Conservation (phyloP, 1,140 invertebrate genomes). For the Helicoverpa zea region DNA sequence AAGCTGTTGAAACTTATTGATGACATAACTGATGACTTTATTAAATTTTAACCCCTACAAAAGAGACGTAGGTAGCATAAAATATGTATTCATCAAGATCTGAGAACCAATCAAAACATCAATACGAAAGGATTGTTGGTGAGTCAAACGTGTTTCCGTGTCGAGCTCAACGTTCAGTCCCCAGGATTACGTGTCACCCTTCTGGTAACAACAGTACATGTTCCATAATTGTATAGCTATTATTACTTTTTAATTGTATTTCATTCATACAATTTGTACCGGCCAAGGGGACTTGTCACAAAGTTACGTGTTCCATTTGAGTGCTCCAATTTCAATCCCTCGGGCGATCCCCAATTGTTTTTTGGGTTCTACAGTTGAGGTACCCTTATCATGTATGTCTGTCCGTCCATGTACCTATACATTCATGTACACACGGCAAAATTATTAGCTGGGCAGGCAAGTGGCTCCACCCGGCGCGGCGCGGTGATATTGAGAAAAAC, state of each 20-base stretch:
- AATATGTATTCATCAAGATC: neutral
- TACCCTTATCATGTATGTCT: conserved; percentile 15
- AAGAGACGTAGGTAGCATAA: neutral
- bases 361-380: conserved; percentile 2
- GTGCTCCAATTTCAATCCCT: conserved; percentile 20
- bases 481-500: too few species aligned
- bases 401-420: conserved; percentile 7
- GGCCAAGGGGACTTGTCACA: neutral
- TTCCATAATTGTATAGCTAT: conserved; percentile 19
- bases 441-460: too few species aligned
- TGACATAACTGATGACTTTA: too few species aligned
- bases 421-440: neutral
- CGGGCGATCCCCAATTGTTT: neutral
- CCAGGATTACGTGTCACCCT: conserved; percentile 1
- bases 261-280: conserved; percentile 6
- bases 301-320: neutral
- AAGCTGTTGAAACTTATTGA: too few species aligned
- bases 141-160: conserved; percentile 8
- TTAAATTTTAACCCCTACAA: too few species aligned
- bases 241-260: conserved; percentile 39
- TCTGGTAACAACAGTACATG: neutral
- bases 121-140: conserved; percentile 3
- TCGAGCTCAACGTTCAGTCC: conserved; percentile 1
- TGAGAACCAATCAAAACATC: neutral
- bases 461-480: too few species aligned